These are phyloP conservation scores for Nesogale talazaci DNA, from an alignment of 2,113 vertebrate species.

Conservation along the genomic window DNA sequence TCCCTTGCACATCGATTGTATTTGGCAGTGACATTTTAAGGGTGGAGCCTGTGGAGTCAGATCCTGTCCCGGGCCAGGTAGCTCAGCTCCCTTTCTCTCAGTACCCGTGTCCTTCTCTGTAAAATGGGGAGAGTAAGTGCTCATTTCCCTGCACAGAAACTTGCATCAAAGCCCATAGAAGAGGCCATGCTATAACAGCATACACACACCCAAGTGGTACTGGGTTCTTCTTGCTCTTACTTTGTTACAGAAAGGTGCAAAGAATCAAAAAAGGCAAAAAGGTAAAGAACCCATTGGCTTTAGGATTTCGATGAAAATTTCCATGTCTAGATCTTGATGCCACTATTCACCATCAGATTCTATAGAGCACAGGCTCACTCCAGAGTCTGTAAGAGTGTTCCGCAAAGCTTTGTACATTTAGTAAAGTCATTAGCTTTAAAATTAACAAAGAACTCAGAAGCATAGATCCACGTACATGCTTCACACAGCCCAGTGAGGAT, in stretches of 20 bases:
- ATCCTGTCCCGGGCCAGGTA: fast-evolving
- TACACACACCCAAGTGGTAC: fast-evolving
- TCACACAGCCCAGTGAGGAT: background rate
- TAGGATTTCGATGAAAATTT: background rate
- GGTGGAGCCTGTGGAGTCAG: background rate
- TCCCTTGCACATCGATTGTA: fast-evolving
- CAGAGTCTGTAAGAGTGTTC: background rate
- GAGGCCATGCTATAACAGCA: fast-evolving
- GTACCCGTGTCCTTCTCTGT: fast-evolving
- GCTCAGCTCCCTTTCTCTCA: fast-evolving
- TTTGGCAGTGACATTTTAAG: fast-evolving
- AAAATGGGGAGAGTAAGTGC: fast-evolving
- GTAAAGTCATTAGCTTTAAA: background rate
- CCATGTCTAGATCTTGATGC: background rate
- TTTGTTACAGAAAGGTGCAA: background rate
- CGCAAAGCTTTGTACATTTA: background rate
- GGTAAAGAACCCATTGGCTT: background rate
- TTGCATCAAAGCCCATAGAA: background rate
- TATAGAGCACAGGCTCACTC: background rate
- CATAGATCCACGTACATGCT: background rate
- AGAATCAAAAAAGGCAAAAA: background rate
- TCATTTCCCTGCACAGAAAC: fast-evolving
- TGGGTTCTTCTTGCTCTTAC: background rate
- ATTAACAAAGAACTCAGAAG: background rate
- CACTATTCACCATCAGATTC: background rate